Base-by-base conservation (phyloP, 2,113 vertebrate species). In the Bothrops jararaca region DNA sequence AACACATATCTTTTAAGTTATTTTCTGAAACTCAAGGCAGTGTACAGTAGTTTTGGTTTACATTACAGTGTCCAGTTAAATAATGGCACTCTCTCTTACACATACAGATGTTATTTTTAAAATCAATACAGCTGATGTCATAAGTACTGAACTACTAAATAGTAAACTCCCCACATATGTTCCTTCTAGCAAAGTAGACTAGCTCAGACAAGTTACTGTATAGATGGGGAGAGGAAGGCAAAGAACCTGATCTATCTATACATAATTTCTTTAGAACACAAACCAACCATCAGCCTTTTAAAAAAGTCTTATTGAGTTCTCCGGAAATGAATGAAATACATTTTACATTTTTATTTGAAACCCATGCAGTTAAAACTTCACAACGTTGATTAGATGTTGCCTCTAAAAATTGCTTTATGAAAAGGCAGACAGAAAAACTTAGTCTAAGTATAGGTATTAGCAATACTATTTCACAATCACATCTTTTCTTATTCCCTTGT, bases 201-300 rank as follows among this genome's bases (percentile, higher is more conserved):
- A 96, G 97, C 96, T 94, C 92, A 94, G 96, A 96, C 97, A 97
- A 92, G 97, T 92, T 95, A 23, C 85, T 69, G 91, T 48, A 92
- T 96, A 91, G 95, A 96, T 96, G 95, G 92, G 93, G 93, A 93
- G 92, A 89, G 64, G 45, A 89, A 88, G 39, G 45, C 26, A 95
- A 86, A 93, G 88, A 95, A 88, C 53, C 52, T 94, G 94, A 96
- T 88, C 94, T 93, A 95, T 42, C 3, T 91, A 45, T 91, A 39
- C 86, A 53, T 60, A 3, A 0, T 94, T 97, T 95, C 92, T 85
- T 92, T 60, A 86, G 53, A 89, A 86, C 22, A 85, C 29, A 85
- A 85, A 18, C 10, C 42, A 58, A 85, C 29, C 22, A 13, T 85
- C 57, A 45, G 34, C 18, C 29, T 69, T 45, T 85, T 34, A 3